Evolutionary conservation across 92 coral and sea anemone genomes (phyloP).

Genomic region (Epizoanthus ramosus): DNA sequence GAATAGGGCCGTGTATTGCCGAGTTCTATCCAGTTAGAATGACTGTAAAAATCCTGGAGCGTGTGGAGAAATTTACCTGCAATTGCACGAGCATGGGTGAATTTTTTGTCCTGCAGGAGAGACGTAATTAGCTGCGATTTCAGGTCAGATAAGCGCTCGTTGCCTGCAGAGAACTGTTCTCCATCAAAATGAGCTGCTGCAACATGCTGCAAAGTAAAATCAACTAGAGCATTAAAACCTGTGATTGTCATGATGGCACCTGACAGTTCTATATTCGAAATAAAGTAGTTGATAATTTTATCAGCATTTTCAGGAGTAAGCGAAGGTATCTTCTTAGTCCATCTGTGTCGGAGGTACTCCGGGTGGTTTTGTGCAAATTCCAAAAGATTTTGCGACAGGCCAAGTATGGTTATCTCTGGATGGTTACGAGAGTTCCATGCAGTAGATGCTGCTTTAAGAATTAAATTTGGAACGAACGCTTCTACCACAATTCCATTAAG

Average conservation of each 20-base stretch:
- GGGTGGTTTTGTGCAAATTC: slow-evolving; percentile 33
- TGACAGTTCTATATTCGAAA: slow-evolving; percentile 7
- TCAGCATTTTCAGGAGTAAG: neutral
- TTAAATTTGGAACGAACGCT: slow-evolving; percentile 21
- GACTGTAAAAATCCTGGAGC: slow-evolving; percentile 77
- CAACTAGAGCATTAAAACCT: slow-evolving; percentile 54
- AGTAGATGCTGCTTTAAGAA: neutral
- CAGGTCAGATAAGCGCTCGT: slow-evolving; percentile 42
- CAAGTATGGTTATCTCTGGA: neutral
- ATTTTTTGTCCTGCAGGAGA: slow-evolving; percentile 49
- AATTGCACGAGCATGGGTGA: slow-evolving; percentile 53
- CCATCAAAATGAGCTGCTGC: slow-evolving; percentile 67
- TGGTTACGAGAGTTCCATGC: slow-evolving; percentile 25
- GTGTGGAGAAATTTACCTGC: slow-evolving; percentile 73
- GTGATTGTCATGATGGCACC: slow-evolving; percentile 60
- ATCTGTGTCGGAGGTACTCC: slow-evolving; percentile 10
- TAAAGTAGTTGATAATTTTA: neutral
- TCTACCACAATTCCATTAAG: neutral
- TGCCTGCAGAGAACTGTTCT: slow-evolving; percentile 55
- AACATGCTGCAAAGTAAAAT: slow-evolving; percentile 34
- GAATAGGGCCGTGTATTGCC: slow-evolving; percentile 16
- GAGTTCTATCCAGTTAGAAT: slow-evolving; percentile 69
- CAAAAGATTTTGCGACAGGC: slow-evolving; percentile 28
- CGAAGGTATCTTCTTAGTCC: neutral
- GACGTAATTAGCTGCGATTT: slow-evolving; percentile 50